Conservation (phyloP, 2,113 vertebrate genomes). For the Microtus oregoni region DNA sequence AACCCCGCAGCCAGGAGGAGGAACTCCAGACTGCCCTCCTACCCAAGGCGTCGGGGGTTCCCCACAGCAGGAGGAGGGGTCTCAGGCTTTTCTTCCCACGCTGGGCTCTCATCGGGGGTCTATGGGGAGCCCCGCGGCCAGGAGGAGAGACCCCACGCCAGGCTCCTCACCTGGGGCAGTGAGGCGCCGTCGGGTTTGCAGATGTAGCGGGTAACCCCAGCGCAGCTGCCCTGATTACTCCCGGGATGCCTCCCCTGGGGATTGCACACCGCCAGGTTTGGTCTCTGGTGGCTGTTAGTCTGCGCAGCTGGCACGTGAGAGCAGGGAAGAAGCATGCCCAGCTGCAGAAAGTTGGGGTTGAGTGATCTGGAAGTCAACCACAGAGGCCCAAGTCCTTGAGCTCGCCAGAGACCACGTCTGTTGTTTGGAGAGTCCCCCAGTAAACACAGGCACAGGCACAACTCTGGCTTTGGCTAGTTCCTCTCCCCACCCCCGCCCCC, state of each 20-base stretch:
- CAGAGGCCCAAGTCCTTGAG: slow-evolving; percentile 25
- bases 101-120: background rate
- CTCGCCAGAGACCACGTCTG: background rate
- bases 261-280: background rate
- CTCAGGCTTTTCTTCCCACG: background rate
- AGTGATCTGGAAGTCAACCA: slow-evolving; percentile 5
- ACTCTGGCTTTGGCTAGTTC: background rate
- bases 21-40: background rate
- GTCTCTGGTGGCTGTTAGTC: background rate
- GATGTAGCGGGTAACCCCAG: background rate
- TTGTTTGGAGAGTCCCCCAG: background rate
- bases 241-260: background rate
- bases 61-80: background rate
- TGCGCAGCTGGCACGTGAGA: slow-evolving; percentile 39
- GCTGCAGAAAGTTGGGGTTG: slow-evolving; percentile 71
- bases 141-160: background rate
- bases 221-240: background rate
- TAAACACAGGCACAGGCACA: background rate
- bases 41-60: too few species aligned
- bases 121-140: background rate
- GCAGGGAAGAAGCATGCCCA: slow-evolving; percentile 59
- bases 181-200: background rate
- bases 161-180: background rate
- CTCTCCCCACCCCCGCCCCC: too few species aligned
- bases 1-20: background rate